Base-by-base conservation (phyloP, 64 coral and sea anemone genomes). In the Stichodactyla mertensii region DNA sequence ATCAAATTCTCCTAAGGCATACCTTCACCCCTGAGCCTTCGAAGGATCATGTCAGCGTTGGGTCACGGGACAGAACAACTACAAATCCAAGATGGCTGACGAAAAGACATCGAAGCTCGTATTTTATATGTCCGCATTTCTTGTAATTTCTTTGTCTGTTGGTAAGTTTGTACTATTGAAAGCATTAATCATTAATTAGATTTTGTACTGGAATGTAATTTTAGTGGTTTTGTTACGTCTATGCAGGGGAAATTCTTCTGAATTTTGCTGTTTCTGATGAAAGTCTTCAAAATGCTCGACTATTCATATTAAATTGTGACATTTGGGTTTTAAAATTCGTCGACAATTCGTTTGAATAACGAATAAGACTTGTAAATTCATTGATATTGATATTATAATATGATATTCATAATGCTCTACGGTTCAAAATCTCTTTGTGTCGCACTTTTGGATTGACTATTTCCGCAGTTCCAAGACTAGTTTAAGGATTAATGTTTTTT, bases 11-110 rank as follows among this genome's bases (percentile, higher is more conserved):
- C 69, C 26, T 74, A 74, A 74, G 22, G 9, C 0, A 4, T 31
- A 10, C 23, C n/a, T 81, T 81, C 78, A 81, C 78, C 78, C 20
- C 78, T 81, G 78, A 81, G 78, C 78, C 78, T 23, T 81, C 78
- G 54, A 55, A 52, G 54, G 27, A 54, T 9, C 53, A 85, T 36
- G 55, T 85, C 83, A 85, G 83, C 83, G 83, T 85, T 18, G 56
- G 56, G 54, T 85, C 83, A 85, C 83, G 83, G 83, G 83, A 85
- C 83, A 27, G 18, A 31, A 81, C 13, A 81, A 81, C 16, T 14
- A 26, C 55, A 36, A 64, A 61, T 28, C 27, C 83, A 61, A 58
- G n/a, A 85, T 85, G 83, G 83, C 83, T 57, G 78, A 81, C 51
- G 52, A 81, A 81, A 55, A 15, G 78, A 54, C 11, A 55, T 10